Evolutionary conservation across 2,888 invertebrate species (phyloP).

Genomic region (Agrotis ipsilon): DNA sequence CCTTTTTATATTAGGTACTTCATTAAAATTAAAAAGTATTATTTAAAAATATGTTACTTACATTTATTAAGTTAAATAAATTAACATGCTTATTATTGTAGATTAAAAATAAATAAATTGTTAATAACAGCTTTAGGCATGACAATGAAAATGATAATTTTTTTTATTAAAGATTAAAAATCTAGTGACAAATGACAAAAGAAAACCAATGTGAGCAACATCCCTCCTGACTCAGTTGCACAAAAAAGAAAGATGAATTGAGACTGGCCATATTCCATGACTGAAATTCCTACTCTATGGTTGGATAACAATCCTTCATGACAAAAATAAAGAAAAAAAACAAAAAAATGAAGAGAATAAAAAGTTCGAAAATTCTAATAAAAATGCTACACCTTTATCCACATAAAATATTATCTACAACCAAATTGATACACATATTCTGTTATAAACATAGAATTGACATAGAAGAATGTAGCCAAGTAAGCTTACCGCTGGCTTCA

Average conservation of each 20-base stretch:
- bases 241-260: neutral
- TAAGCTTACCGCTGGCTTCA: slow-evolving; percentile 86
- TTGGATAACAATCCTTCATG: neutral
- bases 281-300: slow-evolving; percentile 4
- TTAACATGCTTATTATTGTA: neutral
- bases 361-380: neutral
- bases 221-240: no score
- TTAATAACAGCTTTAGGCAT: slow-evolving; percentile 2
- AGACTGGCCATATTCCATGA: neutral
- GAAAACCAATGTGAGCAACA: no score
- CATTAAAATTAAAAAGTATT: neutral
- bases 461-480: slow-evolving; percentile 48
- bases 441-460: slow-evolving; percentile 40
- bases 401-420: slow-evolving; percentile 22
- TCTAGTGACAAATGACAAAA: neutral
- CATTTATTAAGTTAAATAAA: neutral
- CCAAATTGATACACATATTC: slow-evolving; percentile 22
- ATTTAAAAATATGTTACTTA: neutral
- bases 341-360: neutral
- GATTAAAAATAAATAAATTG: neutral
- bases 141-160: slow-evolving; percentile 3
- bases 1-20: neutral
- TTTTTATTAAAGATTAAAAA: slow-evolving; percentile 7
- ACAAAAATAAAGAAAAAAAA: neutral
- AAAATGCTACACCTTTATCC: slow-evolving; percentile 19